Evolutionary conservation across 1,140 invertebrate species (phyloP).

Genomic region (Drosophila pectinifera): DNA sequence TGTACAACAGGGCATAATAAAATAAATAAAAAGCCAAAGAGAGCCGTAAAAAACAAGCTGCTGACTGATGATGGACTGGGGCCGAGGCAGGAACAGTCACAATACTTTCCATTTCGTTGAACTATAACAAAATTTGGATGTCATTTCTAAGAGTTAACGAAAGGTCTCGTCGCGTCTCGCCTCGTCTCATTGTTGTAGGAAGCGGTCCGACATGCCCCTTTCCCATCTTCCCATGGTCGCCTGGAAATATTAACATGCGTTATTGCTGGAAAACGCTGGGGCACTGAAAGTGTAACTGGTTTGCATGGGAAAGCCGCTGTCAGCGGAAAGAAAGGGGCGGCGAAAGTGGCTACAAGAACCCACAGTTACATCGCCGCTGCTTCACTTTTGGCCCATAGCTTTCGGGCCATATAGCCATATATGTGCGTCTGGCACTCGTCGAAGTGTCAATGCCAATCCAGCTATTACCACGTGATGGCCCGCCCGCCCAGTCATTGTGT

Average conservation of each 20-base stretch:
- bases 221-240: conserved; percentile 3
- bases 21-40: conserved; percentile 42
- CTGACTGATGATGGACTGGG: neutral
- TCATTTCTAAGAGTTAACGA: conserved; percentile 31
- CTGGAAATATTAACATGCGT: conserved; percentile 34
- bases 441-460: conserved; percentile 45
- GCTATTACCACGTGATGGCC: conserved; percentile 13
- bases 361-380: neutral
- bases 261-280: conserved; percentile 15
- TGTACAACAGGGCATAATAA: conserved; percentile 23
- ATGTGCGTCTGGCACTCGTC: neutral
- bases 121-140: conserved; percentile 30
- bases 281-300: conserved; percentile 9
- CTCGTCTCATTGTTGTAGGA: conserved; percentile 17
- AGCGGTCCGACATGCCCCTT: conserved; percentile 4
- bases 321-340: conserved; percentile 4
- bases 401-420: neutral
- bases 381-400: neutral
- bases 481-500: neutral
- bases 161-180: conserved; percentile 26
- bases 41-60: conserved; percentile 35
- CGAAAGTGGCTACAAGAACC: conserved; percentile 29
- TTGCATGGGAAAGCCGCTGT: conserved; percentile 1
- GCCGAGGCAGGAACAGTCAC: conserved; percentile 14
- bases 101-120: conserved; percentile 60